A percentile compares a stretch with the other conserved stretches of the same genome.
Conservation (phyloP, 2,113 vertebrate genomes). For the Plecturocebus donacophilus region DNA sequence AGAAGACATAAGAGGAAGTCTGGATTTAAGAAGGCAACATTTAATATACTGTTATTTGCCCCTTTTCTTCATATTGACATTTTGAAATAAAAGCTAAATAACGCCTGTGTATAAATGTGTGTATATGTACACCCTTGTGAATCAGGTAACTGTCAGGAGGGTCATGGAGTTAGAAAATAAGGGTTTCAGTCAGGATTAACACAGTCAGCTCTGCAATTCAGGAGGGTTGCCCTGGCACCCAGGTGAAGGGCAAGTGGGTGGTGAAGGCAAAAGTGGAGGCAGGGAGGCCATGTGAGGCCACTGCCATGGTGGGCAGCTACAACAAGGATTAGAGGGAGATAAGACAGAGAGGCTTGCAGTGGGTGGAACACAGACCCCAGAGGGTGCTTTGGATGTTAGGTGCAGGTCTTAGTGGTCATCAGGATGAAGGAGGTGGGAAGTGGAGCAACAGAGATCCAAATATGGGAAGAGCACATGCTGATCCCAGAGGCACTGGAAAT, state of each 20-base stretch:
- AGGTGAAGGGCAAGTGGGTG: fast-evolving
- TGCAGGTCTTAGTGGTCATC: neutral
- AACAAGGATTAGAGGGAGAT: neutral
- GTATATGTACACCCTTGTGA: neutral
- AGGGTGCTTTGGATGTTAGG: fast-evolving
- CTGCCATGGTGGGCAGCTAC: fast-evolving
- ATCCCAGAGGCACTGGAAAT: neutral
- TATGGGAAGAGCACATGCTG: neutral
- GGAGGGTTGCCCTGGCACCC: neutral
- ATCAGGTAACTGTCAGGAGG: neutral
- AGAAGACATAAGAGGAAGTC: neutral
- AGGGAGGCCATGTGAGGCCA: neutral
- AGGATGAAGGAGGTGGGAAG: fast-evolving
- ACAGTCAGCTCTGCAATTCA: fast-evolving
- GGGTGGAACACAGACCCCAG: fast-evolving
- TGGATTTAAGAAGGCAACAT: neutral
- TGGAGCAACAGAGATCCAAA: fast-evolving
- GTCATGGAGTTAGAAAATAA: neutral
- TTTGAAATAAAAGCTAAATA: neutral
- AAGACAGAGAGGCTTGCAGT: fast-evolving
- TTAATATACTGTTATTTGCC: neutral
- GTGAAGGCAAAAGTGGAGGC: neutral
- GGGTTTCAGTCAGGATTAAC: too few relatives aligned
- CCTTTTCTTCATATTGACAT: neutral
- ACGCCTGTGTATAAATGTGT: fast-evolving